Base-by-base conservation (phyloP, 2,113 vertebrate species). In the Tachysurus vachellii region DNA sequence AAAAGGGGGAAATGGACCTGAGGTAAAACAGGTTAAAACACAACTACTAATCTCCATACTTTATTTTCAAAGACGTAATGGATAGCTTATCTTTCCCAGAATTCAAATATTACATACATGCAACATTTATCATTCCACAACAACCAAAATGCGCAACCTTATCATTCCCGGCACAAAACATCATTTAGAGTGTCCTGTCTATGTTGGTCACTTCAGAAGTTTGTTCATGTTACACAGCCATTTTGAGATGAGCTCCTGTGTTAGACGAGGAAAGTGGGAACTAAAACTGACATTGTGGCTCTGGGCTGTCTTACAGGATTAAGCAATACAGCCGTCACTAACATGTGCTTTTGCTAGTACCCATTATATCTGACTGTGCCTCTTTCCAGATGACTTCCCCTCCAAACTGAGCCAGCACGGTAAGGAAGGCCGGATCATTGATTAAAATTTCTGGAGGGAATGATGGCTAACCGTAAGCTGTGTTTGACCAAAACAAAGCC, bases 391-490 rank as follows among this genome's bases (percentile, higher is more conserved):
- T 95, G 94, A 95, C 93, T 95, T 95, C 93, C 94, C 92, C 91
- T 89, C 92, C 93, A 93, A 94, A 94, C 93, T 91, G 93, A 95
- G 95, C 93, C 90, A 90, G 93, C 92, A 50, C 28, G 23, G 59
- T 76, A 80, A 87, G 79, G 77, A 85, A 91, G 93, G 91, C 93
- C 93, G 91, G 93, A 95, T 96, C 94, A 95, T 94, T 95, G 94
- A 95, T 94, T 95, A 94, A 95, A 95, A 94, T 96, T 95, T 95
- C 94, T 96, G 93, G 94, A 95, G 95, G 94, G 94, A 93, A 93
- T 79, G 94, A 95, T 96, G 95, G 93, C 94, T 95, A 94, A 95
- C 95, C 82, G 89, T 92, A 92, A 92, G 85, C 59, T 88, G 80
- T 89, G 88, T 88, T 89, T 85, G 53, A 91, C 76, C 76, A 66